These are phyloP conservation scores for Tinea pellionella DNA, from an alignment of 2,888 invertebrate species.

Conservation along the genomic window DNA sequence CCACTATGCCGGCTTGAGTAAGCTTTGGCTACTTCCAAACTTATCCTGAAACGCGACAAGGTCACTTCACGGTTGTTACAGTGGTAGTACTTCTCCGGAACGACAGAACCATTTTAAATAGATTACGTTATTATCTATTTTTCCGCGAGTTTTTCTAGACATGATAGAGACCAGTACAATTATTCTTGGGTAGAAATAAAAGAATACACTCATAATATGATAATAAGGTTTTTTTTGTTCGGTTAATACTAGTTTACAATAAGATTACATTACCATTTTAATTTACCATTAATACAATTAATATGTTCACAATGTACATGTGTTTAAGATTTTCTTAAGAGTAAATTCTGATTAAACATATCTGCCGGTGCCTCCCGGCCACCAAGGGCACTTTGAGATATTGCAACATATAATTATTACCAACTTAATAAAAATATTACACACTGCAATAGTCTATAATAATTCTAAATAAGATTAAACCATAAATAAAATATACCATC, in stretches of 20 bases:
- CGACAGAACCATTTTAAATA: too few species aligned
- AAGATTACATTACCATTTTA: constrained; percentile 59
- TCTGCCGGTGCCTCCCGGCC: constrained; percentile 52
- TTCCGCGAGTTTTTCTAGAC: too few species aligned
- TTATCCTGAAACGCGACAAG: too few species aligned
- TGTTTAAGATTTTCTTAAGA: constrained; percentile 46
- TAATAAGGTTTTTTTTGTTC: constrained; percentile 69
- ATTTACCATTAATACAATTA: constrained; percentile 51
- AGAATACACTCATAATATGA: constrained; percentile 49
- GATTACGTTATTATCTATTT: too few species aligned
- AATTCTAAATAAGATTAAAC: neutral
- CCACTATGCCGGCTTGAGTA: too few species aligned
- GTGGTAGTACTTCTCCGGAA: too few species aligned
- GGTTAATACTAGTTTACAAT: constrained; percentile 66
- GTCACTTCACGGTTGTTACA: too few species aligned
- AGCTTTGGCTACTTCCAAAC: too few species aligned
- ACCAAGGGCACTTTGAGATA: constrained; percentile 61
- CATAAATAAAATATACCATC: neutral
- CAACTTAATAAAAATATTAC: neutral
- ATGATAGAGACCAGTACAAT: too few species aligned
- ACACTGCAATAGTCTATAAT: neutral
- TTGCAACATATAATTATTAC: constrained; percentile 2
- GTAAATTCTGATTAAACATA: constrained; percentile 35
- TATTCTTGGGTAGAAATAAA: constrained; percentile 36
- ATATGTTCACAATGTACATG: constrained; percentile 70